Evolutionary conservation across 2,113 vertebrate genomes (phyloP), one percentile per base, ranked within the genome.

Genomic region (Collichthys lucidus): DNA sequence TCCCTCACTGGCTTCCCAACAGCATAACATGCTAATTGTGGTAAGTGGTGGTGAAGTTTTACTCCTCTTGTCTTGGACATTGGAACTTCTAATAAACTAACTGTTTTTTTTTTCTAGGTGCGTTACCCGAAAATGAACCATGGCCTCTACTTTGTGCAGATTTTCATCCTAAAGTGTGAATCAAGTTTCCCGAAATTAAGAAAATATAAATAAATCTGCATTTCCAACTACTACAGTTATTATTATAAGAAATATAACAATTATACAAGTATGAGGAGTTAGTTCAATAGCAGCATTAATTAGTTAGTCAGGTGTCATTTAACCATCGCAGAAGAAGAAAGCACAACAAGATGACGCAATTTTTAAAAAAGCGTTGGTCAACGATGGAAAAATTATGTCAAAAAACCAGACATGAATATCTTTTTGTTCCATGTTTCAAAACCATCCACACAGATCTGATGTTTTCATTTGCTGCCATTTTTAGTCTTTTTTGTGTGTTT

Each of bases 1-100:
- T 42, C 72, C 22, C 40, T 64, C 67, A 64, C 24, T 49, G 61
- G 52, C 52, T 65, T 80, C 60, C 42, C 42, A 57, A 50, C n/a
- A 16, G 5, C 7, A 47, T 49, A 59, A 22, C 46, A 7, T 19
- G 47, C 35, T 19, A 11, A 69, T n/a, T 52, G 42, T 40, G 7
- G 35, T 8, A 40, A 8, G 8, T 40, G 35, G 35, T 8, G 35
- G 7, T 40, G 35, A 40, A 40, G 35, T 40, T 40, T 40, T 40
- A 40, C 35, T 40, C 35, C 35, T 40, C 35, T 40, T 40, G 7
- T 40, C 35, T 40, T 40, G 35, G 8, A 29, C 8, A 60, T 22
- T 15, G 20, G 44, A 64, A 73, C 3, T 11, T 71, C 44, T 29
- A 55, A 46, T 29, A 29, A 55, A 42, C 8, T 2, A 40, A 8